These are phyloP conservation scores for Xiphophorus couchianus DNA, from an alignment of 2,113 vertebrate genomes.

Conservation along the genomic window DNA sequence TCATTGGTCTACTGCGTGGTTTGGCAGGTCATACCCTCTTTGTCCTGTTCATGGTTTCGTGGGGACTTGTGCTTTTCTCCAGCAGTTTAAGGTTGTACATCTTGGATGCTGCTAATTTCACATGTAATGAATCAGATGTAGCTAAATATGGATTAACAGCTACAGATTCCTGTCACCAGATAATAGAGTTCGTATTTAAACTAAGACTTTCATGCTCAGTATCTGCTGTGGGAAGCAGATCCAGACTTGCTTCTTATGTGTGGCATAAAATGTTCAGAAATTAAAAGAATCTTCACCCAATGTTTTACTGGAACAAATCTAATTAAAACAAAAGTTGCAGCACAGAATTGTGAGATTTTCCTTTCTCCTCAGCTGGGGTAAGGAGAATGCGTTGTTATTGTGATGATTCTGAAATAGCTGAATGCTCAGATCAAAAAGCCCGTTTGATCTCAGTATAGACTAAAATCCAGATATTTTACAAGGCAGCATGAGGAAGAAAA, in stretches of 20 bases:
- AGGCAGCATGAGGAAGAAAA: constrained; percentile 27
- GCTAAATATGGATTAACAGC: background rate
- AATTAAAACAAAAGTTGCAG: background rate
- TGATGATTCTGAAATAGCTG: constrained; percentile 38
- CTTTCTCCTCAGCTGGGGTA: constrained; percentile 10
- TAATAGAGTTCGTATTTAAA: background rate
- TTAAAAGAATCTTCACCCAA: background rate
- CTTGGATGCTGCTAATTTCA: background rate
- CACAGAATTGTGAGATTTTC: constrained; percentile 13
- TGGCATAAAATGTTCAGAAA: background rate
- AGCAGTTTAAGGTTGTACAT: no score
- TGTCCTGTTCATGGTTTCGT: background rate
- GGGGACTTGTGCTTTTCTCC: no score
- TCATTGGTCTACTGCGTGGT: background rate
- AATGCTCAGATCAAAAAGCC: constrained; percentile 44
- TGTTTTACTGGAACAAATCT: background rate
- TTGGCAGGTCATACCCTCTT: background rate
- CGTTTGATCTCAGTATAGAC: constrained; percentile 64
- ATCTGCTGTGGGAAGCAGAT: background rate
- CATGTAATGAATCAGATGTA: background rate
- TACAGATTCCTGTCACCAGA: background rate
- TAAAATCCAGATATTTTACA: constrained; percentile 39
- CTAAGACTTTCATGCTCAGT: background rate
- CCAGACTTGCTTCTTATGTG: background rate
- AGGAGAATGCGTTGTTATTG: constrained; percentile 3